These are phyloP conservation scores for Sphaeridia pumilis DNA, from an alignment of 2,888 invertebrate genomes.

Conservation along the genomic window DNA sequence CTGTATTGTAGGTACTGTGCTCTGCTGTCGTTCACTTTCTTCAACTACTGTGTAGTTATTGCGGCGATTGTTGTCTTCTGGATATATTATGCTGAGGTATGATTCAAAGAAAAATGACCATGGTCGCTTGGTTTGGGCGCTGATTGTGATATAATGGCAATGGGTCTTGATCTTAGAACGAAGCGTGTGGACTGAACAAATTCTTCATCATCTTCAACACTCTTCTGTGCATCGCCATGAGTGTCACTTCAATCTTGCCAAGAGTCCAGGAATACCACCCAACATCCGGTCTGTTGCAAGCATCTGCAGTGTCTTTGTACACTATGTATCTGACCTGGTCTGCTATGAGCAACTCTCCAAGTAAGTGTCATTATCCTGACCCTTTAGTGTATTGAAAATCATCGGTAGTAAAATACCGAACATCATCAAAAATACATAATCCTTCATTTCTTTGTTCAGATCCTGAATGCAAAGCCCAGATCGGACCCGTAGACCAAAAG, in stretches of 20 bases:
- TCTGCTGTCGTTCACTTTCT: slow-evolving; percentile 64
- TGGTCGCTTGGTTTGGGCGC: too few species aligned
- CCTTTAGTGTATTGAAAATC: too few species aligned
- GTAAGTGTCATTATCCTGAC: background rate
- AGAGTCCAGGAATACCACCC: slow-evolving; percentile 83
- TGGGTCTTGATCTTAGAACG: too few species aligned
- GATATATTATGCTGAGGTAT: slow-evolving; percentile 58
- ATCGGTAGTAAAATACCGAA: too few species aligned
- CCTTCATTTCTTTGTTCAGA: background rate
- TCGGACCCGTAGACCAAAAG: background rate
- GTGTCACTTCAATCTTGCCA: slow-evolving; percentile 77
- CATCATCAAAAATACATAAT: too few species aligned
- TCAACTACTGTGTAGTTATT: slow-evolving; percentile 68
- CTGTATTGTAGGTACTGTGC: slow-evolving; percentile 53
- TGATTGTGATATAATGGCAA: too few species aligned
- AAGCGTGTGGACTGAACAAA: slow-evolving; percentile 77
- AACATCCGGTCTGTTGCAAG: slow-evolving; percentile 83
- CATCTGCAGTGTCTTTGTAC: slow-evolving; percentile 53
- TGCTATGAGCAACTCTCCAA: slow-evolving; percentile 69
- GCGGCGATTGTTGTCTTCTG: slow-evolving; percentile 73
- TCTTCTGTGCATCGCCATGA: slow-evolving; percentile 72
- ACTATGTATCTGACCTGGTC: slow-evolving; percentile 92
- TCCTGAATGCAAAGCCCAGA: background rate
- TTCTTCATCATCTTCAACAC: slow-evolving; percentile 95
- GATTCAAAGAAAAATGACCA: too few species aligned